These are phyloP conservation scores for Myrmecobius fasciatus DNA, from an alignment of 2,113 vertebrate species.

Conservation along the genomic window DNA sequence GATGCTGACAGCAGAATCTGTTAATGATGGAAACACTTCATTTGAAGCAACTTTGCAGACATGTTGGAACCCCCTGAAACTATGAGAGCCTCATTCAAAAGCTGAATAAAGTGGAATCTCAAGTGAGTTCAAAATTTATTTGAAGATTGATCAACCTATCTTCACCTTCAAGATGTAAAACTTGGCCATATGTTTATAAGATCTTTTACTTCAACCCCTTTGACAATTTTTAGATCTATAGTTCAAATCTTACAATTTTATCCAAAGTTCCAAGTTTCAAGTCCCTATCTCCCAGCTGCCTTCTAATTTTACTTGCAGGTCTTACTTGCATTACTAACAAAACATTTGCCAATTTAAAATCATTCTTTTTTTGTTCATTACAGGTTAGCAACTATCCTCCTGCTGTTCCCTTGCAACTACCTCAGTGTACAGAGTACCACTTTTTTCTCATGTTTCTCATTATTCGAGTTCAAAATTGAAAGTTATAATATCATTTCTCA, in stretches of 20 bases:
- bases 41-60: background rate
- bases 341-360: background rate
- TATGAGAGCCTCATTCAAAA: background rate
- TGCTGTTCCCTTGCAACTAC: background rate
- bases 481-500: background rate
- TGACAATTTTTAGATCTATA: background rate
- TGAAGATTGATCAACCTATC: background rate
- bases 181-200: background rate
- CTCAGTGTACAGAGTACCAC: too few species aligned
- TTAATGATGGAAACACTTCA: background rate
- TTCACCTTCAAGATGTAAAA: background rate
- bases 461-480: background rate
- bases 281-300: background rate
- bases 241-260: background rate
- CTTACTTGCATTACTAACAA: background rate
- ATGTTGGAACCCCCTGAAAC: background rate
- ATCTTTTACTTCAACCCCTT: background rate
- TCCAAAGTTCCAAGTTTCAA: background rate
- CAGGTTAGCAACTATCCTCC: background rate
- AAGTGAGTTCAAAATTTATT: background rate
- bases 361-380: background rate
- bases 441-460: background rate
- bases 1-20: background rate
- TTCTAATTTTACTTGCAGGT: background rate
- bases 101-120: background rate